Evolutionary conservation across 2,888 invertebrate species (phyloP).

Genomic region (Drosophila nr. perissopoda): DNA sequence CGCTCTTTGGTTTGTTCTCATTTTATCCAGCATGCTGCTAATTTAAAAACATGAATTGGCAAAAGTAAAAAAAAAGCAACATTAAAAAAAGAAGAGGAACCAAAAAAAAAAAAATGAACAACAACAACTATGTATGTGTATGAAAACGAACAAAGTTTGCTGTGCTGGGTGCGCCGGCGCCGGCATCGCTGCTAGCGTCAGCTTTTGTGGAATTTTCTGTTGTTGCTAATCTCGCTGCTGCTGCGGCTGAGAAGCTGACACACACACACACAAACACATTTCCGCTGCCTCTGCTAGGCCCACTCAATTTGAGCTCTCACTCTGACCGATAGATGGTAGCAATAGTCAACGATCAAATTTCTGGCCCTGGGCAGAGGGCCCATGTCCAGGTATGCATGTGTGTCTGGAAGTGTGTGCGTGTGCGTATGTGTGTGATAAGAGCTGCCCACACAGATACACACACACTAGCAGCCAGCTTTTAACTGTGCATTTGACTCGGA

Average conservation of each 20-base stretch:
- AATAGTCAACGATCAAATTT: conserved; percentile 48
- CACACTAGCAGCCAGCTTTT: conserved; percentile 32
- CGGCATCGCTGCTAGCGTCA: conserved; percentile 59
- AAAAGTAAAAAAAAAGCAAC: conserved; percentile 34
- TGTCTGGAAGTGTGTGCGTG: conserved; percentile 13
- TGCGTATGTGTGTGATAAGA: conserved; percentile 37
- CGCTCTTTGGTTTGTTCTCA: conserved; percentile 30
- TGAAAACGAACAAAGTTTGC: conserved; percentile 52
- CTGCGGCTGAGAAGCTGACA: conserved; percentile 20
- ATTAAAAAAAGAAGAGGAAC: conserved; percentile 31
- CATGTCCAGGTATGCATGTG: conserved; percentile 1
- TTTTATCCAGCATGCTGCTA: conserved; percentile 60
- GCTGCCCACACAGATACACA: conserved; percentile 10
- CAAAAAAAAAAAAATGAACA: conserved; percentile 18
- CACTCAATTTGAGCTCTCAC: conserved; percentile 38
- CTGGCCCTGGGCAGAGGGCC: conserved; percentile 25
- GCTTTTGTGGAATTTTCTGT: conserved; percentile 62
- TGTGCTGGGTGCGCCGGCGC: conserved; percentile 62
- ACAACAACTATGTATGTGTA: conserved; percentile 25
- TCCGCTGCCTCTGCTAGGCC: conserved; percentile 23
- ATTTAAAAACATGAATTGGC: conserved; percentile 74
- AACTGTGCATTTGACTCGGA: conserved; percentile 52
- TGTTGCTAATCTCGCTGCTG: conserved; percentile 63
- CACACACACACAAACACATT: conserved; percentile 4
- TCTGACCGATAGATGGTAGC: conserved; percentile 42